These are phyloP conservation scores for Artemisiospiza belli DNA, from an alignment of 2,113 vertebrate genomes.

Conservation along the genomic window DNA sequence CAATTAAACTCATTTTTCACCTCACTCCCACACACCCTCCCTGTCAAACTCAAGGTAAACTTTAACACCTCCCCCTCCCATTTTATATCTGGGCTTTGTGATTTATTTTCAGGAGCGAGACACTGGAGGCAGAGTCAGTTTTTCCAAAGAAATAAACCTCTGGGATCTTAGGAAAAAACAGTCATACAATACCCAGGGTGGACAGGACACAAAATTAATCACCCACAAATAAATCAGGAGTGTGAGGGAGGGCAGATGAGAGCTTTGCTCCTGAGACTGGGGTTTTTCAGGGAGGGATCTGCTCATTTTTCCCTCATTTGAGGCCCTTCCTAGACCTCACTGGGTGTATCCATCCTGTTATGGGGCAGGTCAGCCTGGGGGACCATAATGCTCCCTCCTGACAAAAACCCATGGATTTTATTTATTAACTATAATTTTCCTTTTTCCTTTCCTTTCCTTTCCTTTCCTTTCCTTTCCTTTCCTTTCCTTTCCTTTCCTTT, in stretches of 20 bases:
- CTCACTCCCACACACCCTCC: background rate
- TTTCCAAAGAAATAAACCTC: constrained; percentile 35
- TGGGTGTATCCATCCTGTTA: background rate
- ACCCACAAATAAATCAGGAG: background rate
- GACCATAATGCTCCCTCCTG: background rate
- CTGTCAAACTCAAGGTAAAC: constrained; percentile 40
- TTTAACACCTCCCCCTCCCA: constrained; percentile 4
- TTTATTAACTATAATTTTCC: background rate
- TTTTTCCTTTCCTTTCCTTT: too few species aligned
- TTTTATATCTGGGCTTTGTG: background rate
- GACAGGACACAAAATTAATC: constrained; percentile 30
- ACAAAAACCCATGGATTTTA: background rate
- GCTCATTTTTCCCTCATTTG: background rate
- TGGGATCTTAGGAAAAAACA: background rate
- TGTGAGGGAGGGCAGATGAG: background rate
- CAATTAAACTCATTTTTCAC: background rate
- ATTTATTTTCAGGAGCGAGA: constrained; percentile 35
- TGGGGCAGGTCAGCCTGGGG: background rate
- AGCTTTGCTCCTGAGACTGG: background rate
- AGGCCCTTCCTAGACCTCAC: background rate
- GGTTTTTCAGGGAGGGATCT: background rate
- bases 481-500: too few species aligned
- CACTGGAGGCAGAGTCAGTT: background rate
- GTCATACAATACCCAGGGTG: constrained; percentile 7
- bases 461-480: too few species aligned